A percentile compares a stretch with the other conserved stretches of the same genome.
These are phyloP conservation scores for Drosophila robusta DNA, from an alignment of 2,888 invertebrate genomes.

Conservation along the genomic window DNA sequence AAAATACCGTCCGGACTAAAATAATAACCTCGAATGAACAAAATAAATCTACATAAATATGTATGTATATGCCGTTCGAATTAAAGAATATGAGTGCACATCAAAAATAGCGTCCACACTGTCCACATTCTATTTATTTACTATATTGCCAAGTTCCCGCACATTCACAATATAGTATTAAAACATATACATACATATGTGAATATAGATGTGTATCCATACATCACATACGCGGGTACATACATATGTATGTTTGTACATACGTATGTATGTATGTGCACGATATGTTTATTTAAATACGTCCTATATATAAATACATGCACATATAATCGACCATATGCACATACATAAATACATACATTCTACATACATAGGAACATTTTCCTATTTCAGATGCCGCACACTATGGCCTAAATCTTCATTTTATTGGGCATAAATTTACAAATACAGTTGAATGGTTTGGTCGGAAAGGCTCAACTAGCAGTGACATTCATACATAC, in stretches of 20 bases:
- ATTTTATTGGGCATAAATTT: slow-evolving; percentile 1
- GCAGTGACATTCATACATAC: neutral
- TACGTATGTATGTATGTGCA: neutral
- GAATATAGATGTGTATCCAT: neutral
- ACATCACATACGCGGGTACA: neutral
- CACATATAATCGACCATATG: neutral
- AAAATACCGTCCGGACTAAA: slow-evolving; percentile 47
- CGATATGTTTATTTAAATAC: slow-evolving; percentile 20
- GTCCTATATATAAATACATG: slow-evolving; percentile 25
- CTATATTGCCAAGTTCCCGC: slow-evolving; percentile 33
- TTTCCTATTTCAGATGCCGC: slow-evolving; percentile 2
- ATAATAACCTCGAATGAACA: slow-evolving; percentile 56
- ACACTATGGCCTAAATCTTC: slow-evolving; percentile 6
- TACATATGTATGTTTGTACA: neutral
- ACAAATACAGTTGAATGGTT: neutral
- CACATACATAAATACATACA: neutral
- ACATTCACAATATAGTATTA: slow-evolving; percentile 32
- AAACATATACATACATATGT: slow-evolving; percentile 5
- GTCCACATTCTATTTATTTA: slow-evolving; percentile 59
- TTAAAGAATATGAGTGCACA: slow-evolving; percentile 67
- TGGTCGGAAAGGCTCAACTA: too few species aligned
- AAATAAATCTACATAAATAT: slow-evolving; percentile 17
- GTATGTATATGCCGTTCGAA: slow-evolving; percentile 25
- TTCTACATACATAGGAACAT: neutral
- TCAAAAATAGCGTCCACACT: slow-evolving; percentile 68